Conservation (phyloP, 2,797 vertebrate genomes). For the Naso thynnoides region DNA sequence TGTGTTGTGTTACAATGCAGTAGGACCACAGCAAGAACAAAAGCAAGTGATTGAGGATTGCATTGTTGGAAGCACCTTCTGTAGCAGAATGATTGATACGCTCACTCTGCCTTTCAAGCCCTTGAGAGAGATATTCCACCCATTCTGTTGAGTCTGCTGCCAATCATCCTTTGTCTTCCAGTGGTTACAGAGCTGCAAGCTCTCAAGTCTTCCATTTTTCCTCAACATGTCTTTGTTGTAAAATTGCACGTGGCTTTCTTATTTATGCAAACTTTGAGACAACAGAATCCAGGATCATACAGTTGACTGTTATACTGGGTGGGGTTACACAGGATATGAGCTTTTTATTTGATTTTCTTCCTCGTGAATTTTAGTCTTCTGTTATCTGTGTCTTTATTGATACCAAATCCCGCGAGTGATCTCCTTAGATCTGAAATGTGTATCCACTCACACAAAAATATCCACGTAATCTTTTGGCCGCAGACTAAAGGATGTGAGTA, state of each 20-base stretch:
- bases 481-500: conserved; percentile 69
- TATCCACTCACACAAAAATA: conserved; percentile 73
- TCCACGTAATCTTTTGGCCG: conserved; percentile 79
- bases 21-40: conserved; percentile 56
- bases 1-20: conserved; percentile 58
- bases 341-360: conserved; percentile 75
- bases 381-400: conserved; percentile 75
- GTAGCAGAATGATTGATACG: conserved; percentile 67
- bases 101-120: conserved; percentile 52
- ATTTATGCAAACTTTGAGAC: conserved; percentile 43
- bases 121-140: conserved; percentile 64
- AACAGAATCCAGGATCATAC: conserved; percentile 22
- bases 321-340: conserved; percentile 68
- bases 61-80: conserved; percentile 58
- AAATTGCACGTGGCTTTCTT: conserved; percentile 28
- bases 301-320: conserved; percentile 39
- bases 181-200: conserved; percentile 43
- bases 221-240: conserved; percentile 35
- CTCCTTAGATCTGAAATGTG: conserved; percentile 70
- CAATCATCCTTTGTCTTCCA: conserved; percentile 68
- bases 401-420: conserved; percentile 74
- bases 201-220: conserved; percentile 21
- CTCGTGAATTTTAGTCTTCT: conserved; percentile 60
- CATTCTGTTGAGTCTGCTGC: conserved; percentile 60
- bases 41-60: conserved; percentile 56